These are phyloP conservation scores for Ectemnius lituratus DNA, from an alignment of 2,888 invertebrate species.

Conservation along the genomic window DNA sequence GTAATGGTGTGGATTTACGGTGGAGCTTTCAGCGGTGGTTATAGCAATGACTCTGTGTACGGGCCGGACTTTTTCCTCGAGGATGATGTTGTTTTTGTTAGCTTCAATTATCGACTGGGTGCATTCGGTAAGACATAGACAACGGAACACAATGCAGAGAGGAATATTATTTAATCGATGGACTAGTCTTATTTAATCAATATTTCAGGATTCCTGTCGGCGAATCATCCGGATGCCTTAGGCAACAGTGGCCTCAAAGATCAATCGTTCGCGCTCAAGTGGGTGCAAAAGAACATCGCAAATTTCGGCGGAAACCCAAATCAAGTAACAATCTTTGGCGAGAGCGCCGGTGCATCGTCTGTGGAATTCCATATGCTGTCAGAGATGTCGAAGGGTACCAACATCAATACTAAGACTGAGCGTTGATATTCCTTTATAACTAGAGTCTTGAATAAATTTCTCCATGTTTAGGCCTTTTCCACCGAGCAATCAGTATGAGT, in stretches of 20 bases:
- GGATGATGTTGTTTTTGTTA: conserved; percentile 55
- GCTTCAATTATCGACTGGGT: conserved; percentile 62
- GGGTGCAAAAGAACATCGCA: conserved; percentile 83
- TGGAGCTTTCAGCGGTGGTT: conserved; percentile 46
- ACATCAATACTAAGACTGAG: conserved; percentile 16
- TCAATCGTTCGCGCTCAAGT: conserved; percentile 83
- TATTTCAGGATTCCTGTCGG: conserved; percentile 79
- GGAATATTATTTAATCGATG: no score
- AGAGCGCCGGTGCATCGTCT: conserved; percentile 83
- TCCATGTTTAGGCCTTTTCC: conserved; percentile 77
- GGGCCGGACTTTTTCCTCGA: conserved; percentile 61
- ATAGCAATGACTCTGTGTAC: neutral
- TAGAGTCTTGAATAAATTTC: neutral
- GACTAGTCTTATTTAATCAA: neutral
- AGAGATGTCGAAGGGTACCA: conserved; percentile 44
- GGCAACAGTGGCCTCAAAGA: conserved; percentile 87
- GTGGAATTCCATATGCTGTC: conserved; percentile 36
- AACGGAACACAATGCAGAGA: neutral
- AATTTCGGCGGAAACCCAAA: conserved; percentile 85
- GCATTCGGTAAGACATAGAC: conserved; percentile 45
- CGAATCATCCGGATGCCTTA: conserved; percentile 82
- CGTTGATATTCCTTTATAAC: neutral
- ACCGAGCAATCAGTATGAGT: conserved; percentile 80
- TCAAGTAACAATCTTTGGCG: conserved; percentile 83
- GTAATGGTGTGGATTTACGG: conserved; percentile 61